Evolutionary conservation across 2,113 vertebrate species (phyloP).

Genomic region (Zosterops japonicus): DNA sequence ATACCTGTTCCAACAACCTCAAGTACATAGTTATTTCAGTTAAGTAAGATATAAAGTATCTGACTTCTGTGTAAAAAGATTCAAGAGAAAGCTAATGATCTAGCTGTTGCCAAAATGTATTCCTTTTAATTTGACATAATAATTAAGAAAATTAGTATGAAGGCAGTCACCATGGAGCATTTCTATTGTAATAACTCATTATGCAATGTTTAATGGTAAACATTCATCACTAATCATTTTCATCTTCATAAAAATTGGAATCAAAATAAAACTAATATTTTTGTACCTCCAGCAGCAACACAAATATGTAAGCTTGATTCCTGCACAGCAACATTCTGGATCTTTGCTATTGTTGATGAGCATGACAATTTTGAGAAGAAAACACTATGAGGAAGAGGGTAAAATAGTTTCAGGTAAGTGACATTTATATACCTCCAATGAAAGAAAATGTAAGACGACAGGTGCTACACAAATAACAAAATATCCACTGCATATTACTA

Average conservation of each 20-base stretch:
- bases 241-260: background rate
- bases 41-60: background rate
- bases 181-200: background rate
- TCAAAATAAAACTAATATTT: background rate
- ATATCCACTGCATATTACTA: background rate
- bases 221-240: background rate
- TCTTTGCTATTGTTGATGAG: background rate
- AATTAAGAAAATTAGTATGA: slow-evolving; percentile 23
- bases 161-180: background rate
- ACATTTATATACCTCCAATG: background rate
- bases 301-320: background rate
- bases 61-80: background rate
- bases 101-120: background rate
- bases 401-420: background rate
- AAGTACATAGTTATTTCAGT: background rate
- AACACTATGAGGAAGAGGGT: background rate
- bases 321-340: background rate
- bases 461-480: background rate
- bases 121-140: background rate
- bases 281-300: background rate
- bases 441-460: background rate
- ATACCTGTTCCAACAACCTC: background rate
- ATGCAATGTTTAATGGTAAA: background rate
- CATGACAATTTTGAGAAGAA: background rate
- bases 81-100: background rate